These are phyloP conservation scores for Macroglossus sobrinus DNA, from an alignment of 2,113 vertebrate species.

Conservation along the genomic window DNA sequence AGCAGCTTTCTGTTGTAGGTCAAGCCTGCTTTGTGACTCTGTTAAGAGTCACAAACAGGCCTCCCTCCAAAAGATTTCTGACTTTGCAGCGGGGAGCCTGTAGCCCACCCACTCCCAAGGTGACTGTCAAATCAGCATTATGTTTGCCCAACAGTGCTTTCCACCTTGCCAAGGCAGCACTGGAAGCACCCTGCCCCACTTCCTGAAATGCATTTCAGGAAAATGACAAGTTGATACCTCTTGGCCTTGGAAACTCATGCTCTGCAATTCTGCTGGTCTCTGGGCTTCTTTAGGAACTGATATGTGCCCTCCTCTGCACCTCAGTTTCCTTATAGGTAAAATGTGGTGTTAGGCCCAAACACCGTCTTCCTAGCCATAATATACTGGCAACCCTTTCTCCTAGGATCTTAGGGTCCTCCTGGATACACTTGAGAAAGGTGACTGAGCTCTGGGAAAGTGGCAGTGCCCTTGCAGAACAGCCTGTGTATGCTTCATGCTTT, in stretches of 20 bases:
- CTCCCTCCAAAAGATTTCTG: conserved; percentile 28
- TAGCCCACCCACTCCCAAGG: not conserved
- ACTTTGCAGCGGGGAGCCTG: not conserved
- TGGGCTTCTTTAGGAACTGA: not conserved
- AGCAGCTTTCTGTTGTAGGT: conserved; percentile 47
- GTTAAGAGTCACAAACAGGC: conserved; percentile 32
- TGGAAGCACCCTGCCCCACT: not conserved
- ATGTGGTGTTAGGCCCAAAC: not conserved
- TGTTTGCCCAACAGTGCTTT: not conserved
- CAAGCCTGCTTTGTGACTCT: not conserved
- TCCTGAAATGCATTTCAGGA: not conserved
- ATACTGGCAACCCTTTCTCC: not conserved
- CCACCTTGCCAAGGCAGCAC: not conserved
- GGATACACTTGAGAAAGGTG: not conserved
- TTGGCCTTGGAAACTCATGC: not conserved
- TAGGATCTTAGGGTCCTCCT: not conserved
- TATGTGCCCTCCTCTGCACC: not conserved
- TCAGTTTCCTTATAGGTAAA: conserved; percentile 13
- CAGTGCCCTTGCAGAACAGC: not conserved
- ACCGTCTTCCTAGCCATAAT: not conserved
- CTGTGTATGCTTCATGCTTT: not conserved
- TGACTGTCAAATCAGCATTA: not conserved
- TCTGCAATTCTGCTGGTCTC: not conserved
- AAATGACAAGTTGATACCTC: not conserved
- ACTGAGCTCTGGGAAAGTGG: not conserved